phyloP scores from a whole-genome alignment of 2,797 vertebrate species.

The Lycodopsis pacificus region DNA sequence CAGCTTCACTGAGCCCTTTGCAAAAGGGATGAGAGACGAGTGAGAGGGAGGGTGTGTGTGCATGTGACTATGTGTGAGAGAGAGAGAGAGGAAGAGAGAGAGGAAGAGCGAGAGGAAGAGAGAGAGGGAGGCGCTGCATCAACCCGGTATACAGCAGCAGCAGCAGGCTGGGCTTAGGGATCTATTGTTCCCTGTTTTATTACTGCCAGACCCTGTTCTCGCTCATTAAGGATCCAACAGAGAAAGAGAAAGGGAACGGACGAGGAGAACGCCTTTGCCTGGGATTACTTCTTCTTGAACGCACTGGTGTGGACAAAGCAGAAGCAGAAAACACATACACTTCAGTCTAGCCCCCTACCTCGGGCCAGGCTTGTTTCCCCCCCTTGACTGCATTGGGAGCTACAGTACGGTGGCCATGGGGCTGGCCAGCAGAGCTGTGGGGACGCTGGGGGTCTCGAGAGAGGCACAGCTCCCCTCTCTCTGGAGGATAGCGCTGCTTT shows the following conservation, averaged over 20 bases:
- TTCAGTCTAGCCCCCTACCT: slow-evolving; percentile 38
- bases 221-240: slow-evolving; percentile 57
- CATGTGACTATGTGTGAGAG: slow-evolving; percentile 35
- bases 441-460: slow-evolving; percentile 58
- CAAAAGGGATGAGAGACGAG: slow-evolving; percentile 41
- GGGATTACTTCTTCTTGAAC: slow-evolving; percentile 69
- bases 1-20: slow-evolving; percentile 69
- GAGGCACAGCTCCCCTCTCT: slow-evolving; percentile 58
- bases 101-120: slow-evolving; percentile 22
- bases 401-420: slow-evolving; percentile 82
- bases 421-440: slow-evolving; percentile 72
- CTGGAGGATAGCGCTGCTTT: slow-evolving; percentile 81
- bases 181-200: slow-evolving; percentile 93
- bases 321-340: slow-evolving; percentile 33
- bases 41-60: slow-evolving; percentile 35
- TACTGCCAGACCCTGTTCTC: slow-evolving; percentile 71
- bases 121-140: slow-evolving; percentile 74
- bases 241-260: slow-evolving; percentile 29
- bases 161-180: slow-evolving; percentile 74
- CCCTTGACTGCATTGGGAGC: slow-evolving; percentile 62
- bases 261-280: slow-evolving; percentile 21
- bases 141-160: slow-evolving; percentile 72
- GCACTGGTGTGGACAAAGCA: slow-evolving; percentile 62
- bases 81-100: slow-evolving; percentile 29
- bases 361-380: slow-evolving; percentile 44